Conservation (phyloP, 2,888 invertebrate genomes). For the Platycnemis pennipes region DNA sequence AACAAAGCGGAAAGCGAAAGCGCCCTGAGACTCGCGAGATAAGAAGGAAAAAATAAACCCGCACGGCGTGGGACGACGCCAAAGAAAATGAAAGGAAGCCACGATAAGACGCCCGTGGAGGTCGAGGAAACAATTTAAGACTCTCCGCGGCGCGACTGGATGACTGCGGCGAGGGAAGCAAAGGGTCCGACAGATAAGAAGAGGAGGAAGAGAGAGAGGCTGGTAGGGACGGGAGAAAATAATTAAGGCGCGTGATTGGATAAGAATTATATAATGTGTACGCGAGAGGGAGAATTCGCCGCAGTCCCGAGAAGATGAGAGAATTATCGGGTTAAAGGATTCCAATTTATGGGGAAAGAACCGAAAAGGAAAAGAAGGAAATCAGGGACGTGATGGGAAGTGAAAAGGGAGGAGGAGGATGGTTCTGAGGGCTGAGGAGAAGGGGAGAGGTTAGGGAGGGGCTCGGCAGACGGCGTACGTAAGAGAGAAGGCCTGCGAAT, state of each 20-base stretch:
- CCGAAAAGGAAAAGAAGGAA: slow-evolving; percentile 25
- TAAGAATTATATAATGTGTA: slow-evolving; percentile 16
- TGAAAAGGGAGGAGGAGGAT: background rate
- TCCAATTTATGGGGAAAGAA: slow-evolving; percentile 36
- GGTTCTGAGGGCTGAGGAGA: background rate
- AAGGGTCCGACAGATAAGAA: background rate
- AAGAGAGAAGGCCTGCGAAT: too few species aligned
- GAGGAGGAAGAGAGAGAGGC: background rate
- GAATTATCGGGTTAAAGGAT: slow-evolving; percentile 39
- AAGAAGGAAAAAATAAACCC: background rate
- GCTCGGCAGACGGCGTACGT: too few species aligned
- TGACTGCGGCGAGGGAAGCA: too few species aligned
- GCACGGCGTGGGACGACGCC: background rate
- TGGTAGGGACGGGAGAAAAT: background rate
- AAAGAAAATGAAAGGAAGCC: background rate
- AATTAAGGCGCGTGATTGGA: background rate
- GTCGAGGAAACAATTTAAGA: slow-evolving; percentile 20
- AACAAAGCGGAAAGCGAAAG: background rate
- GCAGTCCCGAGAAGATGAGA: background rate
- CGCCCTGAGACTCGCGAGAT: background rate
- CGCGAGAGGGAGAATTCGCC: background rate
- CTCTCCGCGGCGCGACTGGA: background rate
- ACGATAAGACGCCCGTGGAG: background rate
- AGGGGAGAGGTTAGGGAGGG: background rate
- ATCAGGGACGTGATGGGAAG: background rate